phyloP scores from a whole-genome alignment of 2,797 vertebrate genomes.

The Champsocephalus esox region DNA sequence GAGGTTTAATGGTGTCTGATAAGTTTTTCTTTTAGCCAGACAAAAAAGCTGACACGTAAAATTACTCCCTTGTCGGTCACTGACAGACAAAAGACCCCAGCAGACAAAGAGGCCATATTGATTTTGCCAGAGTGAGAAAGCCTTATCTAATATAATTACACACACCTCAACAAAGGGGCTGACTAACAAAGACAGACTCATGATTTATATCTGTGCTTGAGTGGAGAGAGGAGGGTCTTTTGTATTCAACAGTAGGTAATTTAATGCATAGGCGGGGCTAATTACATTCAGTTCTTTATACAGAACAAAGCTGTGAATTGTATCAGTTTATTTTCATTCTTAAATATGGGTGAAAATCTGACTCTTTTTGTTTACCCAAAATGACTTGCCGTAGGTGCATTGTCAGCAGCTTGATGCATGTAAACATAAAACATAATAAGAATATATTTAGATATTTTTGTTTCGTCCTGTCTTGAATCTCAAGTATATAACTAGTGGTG shows the following conservation, averaged over 20 bases:
- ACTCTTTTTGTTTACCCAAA: neutral
- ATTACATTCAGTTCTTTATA: neutral
- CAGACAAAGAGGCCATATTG: slow-evolving; percentile 63
- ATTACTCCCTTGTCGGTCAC: slow-evolving; percentile 61
- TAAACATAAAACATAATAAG: neutral
- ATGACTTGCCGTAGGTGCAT: neutral
- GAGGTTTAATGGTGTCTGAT: slow-evolving; percentile 56
- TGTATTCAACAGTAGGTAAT: slow-evolving; percentile 2
- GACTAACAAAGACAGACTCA: slow-evolving; percentile 46
- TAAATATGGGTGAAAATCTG: neutral
- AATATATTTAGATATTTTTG: too few relatives aligned
- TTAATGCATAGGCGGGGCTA: neutral
- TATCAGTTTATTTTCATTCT: neutral
- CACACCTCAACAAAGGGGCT: slow-evolving; percentile 60
- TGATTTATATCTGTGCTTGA: slow-evolving; percentile 27
- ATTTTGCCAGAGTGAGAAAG: slow-evolving; percentile 53
- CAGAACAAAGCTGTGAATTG: neutral
- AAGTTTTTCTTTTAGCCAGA: slow-evolving; percentile 34
- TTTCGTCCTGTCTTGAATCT: too few relatives aligned
- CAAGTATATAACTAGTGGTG: neutral
- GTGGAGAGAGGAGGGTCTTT: slow-evolving; percentile 2
- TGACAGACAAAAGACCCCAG: slow-evolving; percentile 62
- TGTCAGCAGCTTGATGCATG: neutral
- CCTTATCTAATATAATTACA: slow-evolving; percentile 72
- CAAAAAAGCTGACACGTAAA: slow-evolving; percentile 60